Percentiles rank a stretch among this genome's conserved stretches.
phyloP scores from a whole-genome alignment of 2,113 vertebrate genomes.

The Gobius niger region DNA sequence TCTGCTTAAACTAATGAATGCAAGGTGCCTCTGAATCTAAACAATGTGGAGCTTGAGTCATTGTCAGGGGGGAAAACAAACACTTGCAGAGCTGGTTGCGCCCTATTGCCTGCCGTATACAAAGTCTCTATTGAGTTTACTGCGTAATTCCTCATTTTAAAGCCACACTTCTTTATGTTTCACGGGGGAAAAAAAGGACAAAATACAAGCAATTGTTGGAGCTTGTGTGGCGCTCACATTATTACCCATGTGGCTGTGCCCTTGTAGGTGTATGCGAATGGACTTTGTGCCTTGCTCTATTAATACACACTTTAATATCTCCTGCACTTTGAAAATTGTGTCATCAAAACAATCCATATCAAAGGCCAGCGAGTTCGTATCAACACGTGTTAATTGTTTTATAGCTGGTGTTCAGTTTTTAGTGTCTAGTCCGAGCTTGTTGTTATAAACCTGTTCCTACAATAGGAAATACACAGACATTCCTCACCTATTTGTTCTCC shows the following conservation, averaged over 20 bases:
- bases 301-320: background rate
- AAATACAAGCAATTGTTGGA: background rate
- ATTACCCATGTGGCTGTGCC: background rate
- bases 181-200: too few relatives aligned
- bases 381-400: too few relatives aligned
- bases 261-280: background rate
- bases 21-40: background rate
- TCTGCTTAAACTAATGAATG: conserved; percentile 22
- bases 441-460: too few relatives aligned
- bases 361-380: too few relatives aligned
- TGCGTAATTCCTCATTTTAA: too few relatives aligned
- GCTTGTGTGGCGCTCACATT: background rate
- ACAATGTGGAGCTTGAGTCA: background rate
- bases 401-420: too few relatives aligned
- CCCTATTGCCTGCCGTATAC: background rate
- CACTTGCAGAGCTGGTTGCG: background rate
- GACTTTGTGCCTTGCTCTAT: background rate
- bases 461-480: too few relatives aligned
- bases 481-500: too few relatives aligned
- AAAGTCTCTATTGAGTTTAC: too few relatives aligned
- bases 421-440: too few relatives aligned
- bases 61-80: too few relatives aligned
- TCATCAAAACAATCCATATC: background rate
- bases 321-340: background rate
- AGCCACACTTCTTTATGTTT: too few relatives aligned